These are phyloP conservation scores for Troides aeacus DNA, from an alignment of 2,888 invertebrate genomes.

Conservation along the genomic window DNA sequence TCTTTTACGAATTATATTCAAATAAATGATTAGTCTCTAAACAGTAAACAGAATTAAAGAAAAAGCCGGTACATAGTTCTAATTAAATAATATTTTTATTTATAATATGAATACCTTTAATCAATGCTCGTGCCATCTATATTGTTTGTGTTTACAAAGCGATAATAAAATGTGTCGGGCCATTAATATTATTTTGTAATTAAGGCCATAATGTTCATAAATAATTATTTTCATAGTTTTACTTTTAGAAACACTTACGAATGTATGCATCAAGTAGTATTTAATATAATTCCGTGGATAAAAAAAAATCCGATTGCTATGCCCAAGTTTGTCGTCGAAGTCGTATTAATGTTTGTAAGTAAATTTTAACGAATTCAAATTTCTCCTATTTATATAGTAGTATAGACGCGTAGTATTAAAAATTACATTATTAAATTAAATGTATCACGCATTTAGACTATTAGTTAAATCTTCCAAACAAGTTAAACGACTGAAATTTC, in stretches of 20 bases:
- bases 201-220: neutral
- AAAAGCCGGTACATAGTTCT: neutral
- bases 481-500: neutral
- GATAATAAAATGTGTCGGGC: slow-evolving; percentile 14
- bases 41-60: slow-evolving; percentile 1
- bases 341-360: no score
- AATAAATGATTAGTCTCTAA: neutral
- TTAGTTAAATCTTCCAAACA: no score
- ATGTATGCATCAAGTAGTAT: neutral
- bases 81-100: slow-evolving; percentile 6
- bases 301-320: no score
- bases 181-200: slow-evolving; percentile 11
- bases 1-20: slow-evolving; percentile 1
- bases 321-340: no score
- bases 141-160: slow-evolving; percentile 22
- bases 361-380: no score
- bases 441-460: no score
- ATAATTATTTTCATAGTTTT: neutral
- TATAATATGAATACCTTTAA: slow-evolving; percentile 12
- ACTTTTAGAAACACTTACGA: neutral
- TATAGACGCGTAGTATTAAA: no score
- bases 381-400: no score
- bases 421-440: no score
- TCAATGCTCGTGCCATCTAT: slow-evolving; percentile 25
- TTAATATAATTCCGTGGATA: no score